Evolutionary conservation across 92 coral and sea anemone species (phyloP), one percentile per base, ranked within the genome.

Genomic region (Virgularia gustaviana): DNA sequence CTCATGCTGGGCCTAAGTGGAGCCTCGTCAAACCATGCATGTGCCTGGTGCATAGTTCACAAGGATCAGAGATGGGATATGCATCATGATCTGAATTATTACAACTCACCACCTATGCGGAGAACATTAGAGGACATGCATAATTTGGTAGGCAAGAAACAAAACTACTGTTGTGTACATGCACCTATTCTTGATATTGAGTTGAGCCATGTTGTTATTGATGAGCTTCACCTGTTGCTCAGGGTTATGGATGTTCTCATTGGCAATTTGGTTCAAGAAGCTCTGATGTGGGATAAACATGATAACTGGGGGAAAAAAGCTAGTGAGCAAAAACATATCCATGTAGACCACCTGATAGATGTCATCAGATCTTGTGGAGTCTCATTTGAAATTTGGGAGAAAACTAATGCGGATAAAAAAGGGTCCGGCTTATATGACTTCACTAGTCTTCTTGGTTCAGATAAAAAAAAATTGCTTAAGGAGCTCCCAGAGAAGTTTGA

Each of bases 1-100:
- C 71, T 86, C 15, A 83, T 82, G 75, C 54, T 80, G 73, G 83
- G 86, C 0, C 42, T 85, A 45, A 80, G 72, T 43, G 86, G 83
- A 11, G 89, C 83, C 13, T 79, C 78, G 27, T 85, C 81, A 9
- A 6, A 79, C 54, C 45, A 71, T 71, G 86, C 86, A 62, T 81
- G 86, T 66, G 68, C 63, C 0, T 78, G 87, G 82, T 81, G 84
- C 41, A 78, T 71, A 45, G 60, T 82, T 12, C 79, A 77, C 75
- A 85, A 77, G 38, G 78, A 81, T 55, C 6, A 30, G 53, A 33
- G 86, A 3, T 80, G 80, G 75, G 53, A 65, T 27, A 74, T 35
- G 52, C 29, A 70, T 8, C 60, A 45, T 65, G 66, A 79, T 45
- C 52, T 78, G 74, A 42, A 72, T 18, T 72, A 86, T 55, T 78